phyloP scores from a whole-genome alignment of 2,113 vertebrate species.

The Enhydra lutris region DNA sequence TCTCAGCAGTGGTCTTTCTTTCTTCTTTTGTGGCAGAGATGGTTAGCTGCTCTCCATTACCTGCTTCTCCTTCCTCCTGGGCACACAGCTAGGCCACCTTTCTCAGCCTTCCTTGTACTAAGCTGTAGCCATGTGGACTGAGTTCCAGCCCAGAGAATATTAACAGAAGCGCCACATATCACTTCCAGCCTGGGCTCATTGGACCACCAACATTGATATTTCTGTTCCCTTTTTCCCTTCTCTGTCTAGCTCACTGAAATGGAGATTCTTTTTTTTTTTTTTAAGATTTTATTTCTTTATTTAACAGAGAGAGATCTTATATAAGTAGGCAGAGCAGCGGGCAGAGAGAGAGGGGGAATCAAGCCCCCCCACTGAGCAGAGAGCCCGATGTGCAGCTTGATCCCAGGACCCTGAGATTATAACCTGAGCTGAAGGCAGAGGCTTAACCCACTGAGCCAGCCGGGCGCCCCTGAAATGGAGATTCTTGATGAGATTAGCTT shows the following conservation, averaged over 20 bases:
- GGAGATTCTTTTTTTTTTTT: background rate
- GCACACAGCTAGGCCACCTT: background rate
- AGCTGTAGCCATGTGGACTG: background rate
- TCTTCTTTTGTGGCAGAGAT: background rate
- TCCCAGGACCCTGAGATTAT: too few relatives aligned
- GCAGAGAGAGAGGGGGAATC: too few relatives aligned
- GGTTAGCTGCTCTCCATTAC: background rate
- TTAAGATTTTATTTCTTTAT: too few relatives aligned
- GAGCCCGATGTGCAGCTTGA: too few relatives aligned
- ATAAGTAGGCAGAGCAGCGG: too few relatives aligned
- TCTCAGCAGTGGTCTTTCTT: background rate
- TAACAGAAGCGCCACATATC: background rate
- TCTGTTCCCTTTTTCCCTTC: background rate
- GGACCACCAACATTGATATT: background rate
- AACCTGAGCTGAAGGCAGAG: too few relatives aligned
- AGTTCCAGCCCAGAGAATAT: background rate
- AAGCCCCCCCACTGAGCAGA: too few relatives aligned
- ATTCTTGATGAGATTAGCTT: background rate
- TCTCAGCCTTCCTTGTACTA: background rate
- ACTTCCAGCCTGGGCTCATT: background rate
- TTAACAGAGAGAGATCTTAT: too few relatives aligned
- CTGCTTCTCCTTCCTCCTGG: background rate
- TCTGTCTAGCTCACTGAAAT: background rate
- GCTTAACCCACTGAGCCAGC: too few relatives aligned
- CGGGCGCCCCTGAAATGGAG: background rate